Evolutionary conservation across 1,140 invertebrate species (phyloP).

Genomic region (Chelonus insularis): DNA sequence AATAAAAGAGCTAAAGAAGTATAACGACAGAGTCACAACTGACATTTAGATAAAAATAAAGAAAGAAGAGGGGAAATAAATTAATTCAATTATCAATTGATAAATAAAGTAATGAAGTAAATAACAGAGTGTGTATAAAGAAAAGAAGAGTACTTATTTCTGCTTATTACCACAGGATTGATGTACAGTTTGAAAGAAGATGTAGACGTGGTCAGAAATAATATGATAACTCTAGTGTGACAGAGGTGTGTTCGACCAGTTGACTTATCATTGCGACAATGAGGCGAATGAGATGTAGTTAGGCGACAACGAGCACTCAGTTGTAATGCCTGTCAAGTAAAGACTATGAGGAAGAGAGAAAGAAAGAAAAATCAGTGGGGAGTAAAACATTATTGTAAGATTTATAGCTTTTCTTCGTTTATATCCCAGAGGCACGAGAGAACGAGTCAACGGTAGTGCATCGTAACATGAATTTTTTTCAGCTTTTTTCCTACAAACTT

Average conservation of each 20-base stretch:
- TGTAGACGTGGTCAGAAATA: not conserved
- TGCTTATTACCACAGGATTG: too few species aligned
- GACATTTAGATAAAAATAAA: not conserved
- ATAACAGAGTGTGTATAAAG: too few species aligned
- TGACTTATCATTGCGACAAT: not conserved
- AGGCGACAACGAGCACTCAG: not conserved
- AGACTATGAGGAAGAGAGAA: not conserved
- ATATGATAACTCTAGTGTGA: not conserved
- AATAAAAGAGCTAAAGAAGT: conserved; percentile 3
- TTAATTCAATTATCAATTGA: too few species aligned
- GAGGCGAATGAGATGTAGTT: not conserved
- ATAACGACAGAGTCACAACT: not conserved
- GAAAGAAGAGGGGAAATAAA: too few species aligned
- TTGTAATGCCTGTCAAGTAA: not conserved
- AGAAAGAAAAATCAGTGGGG: not conserved
- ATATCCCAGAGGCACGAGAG: conserved; percentile 13
- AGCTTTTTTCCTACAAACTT: conserved; percentile 9
- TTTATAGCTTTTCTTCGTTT: conserved; percentile 44
- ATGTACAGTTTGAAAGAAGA: too few species aligned
- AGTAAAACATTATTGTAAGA: conserved; percentile 40
- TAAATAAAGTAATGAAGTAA: too few species aligned
- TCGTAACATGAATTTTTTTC: conserved; percentile 23
- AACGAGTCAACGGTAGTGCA: not conserved
- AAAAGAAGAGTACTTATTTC: too few species aligned
- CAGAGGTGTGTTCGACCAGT: not conserved